Evolutionary conservation across 2,113 vertebrate species (phyloP), one percentile per base, ranked within the genome.

Genomic region (Bungarus multicinctus): DNA sequence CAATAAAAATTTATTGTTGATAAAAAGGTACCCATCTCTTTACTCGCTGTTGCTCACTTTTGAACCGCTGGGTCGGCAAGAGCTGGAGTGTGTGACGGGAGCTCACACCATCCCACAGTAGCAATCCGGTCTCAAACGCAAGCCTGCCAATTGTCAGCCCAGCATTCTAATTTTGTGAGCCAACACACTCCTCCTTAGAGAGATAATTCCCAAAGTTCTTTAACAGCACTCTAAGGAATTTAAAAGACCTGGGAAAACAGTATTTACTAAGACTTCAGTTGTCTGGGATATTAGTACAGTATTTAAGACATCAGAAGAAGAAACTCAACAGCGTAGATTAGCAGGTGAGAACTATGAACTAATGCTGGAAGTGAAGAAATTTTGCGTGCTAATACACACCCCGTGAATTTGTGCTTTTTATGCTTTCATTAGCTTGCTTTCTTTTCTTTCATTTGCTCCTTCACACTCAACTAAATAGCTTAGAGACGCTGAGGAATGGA

Each of bases 11-110:
- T 43, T 43, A 43, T 43, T 43, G 43, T 43, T 43, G 43, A 43
- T 43, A 43, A 43, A 43, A 3, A 43, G 43, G 43, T 43, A 50
- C 47, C 47, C 47, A 50, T 58, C 58, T 27, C 27, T 27, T 27
- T 12, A 64, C 3, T 30, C 7, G 3, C 22, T 0, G 10, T 64
- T 10, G 4, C 3, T 22, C 3, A 0, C 27, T 64, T 60, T 11
- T 30, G 3, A 64, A 12, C 58, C 30, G 58, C 58, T 64, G 25
- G 27, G 58, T 27, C 0, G 27, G 9, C 58, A 64, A 64, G 27
- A 64, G 27, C 27, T 30, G 58, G 25, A 64, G 3, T 1, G 3
- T 4, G 58, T 30, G 27, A 64, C 27, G 0, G 25, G 58, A 64
- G 10, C 58, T 64, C 27, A 64, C 27, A 64, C 27, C 27, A 30